A percentile compares a stretch with the other conserved stretches of the same genome.
These are phyloP conservation scores for Panagrolaimus sp. DNA, from an alignment of 1,140 invertebrate species.

Conservation along the genomic window DNA sequence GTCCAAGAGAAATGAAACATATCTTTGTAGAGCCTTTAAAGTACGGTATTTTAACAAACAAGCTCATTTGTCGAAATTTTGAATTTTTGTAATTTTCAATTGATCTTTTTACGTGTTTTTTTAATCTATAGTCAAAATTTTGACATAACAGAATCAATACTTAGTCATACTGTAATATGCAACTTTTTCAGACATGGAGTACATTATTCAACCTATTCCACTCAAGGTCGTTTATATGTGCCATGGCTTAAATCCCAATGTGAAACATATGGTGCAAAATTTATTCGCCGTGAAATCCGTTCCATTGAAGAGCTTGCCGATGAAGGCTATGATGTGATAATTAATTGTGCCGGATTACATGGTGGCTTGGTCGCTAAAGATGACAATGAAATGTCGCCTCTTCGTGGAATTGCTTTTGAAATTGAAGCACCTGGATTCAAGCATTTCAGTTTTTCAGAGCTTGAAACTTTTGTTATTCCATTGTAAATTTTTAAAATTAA, in stretches of 20 bases:
- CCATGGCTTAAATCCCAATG: conserved; percentile 30
- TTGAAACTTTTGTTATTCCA: conserved; percentile 35
- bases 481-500: conserved; percentile 23
- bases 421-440: conserved; percentile 1
- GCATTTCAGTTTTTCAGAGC: conserved; percentile 36
- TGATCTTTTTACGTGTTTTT: too few relatives aligned
- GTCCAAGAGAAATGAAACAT: conserved; percentile 21
- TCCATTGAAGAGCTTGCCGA: conserved; percentile 27
- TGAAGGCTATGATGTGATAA: conserved; percentile 12
- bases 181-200: too few relatives aligned
- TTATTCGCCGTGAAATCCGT: conserved; percentile 23
- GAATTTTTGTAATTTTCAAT: too few relatives aligned
- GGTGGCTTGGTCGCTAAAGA: conserved; percentile 10
- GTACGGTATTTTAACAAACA: conserved; percentile 15
- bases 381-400: conserved; percentile 24
- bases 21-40: conserved; percentile 25
- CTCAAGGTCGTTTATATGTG: conserved; percentile 38
- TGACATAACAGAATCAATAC: too few relatives aligned
- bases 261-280: conserved; percentile 21
- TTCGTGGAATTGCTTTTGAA: conserved; percentile 30
- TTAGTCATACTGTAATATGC: too few relatives aligned
- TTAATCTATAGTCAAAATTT: too few relatives aligned
- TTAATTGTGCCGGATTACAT: conserved; percentile 14
- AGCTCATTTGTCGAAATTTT: too few relatives aligned
- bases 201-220: conserved; percentile 36